A percentile compares a stretch with the other conserved stretches of the same genome.
phyloP scores from a whole-genome alignment of 2,888 invertebrate species.

The Apodemia duryi region DNA sequence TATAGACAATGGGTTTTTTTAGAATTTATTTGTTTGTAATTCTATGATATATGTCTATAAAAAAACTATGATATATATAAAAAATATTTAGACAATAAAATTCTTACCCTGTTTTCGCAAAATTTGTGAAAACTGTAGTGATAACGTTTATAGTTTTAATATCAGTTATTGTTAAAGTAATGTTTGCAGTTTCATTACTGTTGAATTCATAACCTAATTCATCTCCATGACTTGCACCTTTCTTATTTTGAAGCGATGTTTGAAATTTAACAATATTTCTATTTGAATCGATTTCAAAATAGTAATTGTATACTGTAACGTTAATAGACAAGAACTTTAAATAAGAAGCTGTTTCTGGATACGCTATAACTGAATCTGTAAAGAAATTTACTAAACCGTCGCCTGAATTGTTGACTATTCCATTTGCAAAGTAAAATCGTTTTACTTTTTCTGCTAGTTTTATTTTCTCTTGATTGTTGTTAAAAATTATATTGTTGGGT shows the following conservation, averaged over 20 bases:
- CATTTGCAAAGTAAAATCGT: conserved; percentile 38
- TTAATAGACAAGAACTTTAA: conserved; percentile 29
- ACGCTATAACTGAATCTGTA: conserved; percentile 39
- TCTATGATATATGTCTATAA: no score
- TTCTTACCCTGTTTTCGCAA: conserved; percentile 61
- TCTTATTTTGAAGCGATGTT: conserved; percentile 40
- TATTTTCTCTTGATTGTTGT: conserved; percentile 29
- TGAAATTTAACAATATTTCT: conserved; percentile 39
- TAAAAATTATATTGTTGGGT: conserved; percentile 36
- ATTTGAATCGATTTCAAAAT: conserved; percentile 39
- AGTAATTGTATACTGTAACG: conserved; percentile 38
- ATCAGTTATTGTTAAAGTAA: conserved; percentile 44
- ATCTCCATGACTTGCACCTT: conserved; percentile 65
- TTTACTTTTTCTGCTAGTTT: conserved; percentile 32
- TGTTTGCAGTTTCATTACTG: conserved; percentile 33
- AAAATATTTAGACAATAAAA: no score
- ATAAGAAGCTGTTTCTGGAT: conserved; percentile 32
- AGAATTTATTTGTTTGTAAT: no score
- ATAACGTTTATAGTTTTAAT: conserved; percentile 46
- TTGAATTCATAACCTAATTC: conserved; percentile 67
- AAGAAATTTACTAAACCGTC: conserved; percentile 39
- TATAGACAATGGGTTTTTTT: no score
- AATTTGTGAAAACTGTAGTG: conserved; percentile 63
- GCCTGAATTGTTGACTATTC: conserved; percentile 23
- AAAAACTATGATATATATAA: no score